phyloP scores from a whole-genome alignment of 2,113 vertebrate species.

The Eolophus roseicapilla region DNA sequence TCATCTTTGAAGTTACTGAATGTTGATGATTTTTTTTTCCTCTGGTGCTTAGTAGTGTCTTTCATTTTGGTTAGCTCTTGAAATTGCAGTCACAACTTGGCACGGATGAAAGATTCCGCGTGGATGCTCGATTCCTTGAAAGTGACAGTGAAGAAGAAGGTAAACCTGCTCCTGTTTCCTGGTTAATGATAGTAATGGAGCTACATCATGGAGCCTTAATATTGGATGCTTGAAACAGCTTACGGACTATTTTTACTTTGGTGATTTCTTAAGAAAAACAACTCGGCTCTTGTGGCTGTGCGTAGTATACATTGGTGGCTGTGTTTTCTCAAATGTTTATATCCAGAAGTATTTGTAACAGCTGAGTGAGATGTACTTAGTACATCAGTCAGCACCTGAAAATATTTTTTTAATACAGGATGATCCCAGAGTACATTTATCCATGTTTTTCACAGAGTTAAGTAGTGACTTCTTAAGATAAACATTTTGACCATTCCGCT shows the following conservation, averaged over 20 bases:
- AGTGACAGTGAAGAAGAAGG: slow-evolving; percentile 83
- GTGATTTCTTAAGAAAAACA: neutral
- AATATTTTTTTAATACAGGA: neutral
- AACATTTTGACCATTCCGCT: neutral
- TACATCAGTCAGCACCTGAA: neutral
- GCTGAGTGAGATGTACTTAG: neutral
- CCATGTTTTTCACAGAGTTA: neutral
- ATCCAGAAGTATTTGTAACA: neutral
- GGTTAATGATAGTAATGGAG: neutral
- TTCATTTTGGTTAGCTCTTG: slow-evolving; percentile 82
- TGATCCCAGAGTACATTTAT: neutral
- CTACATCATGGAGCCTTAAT: neutral
- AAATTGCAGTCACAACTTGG: slow-evolving; percentile 87
- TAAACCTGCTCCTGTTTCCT: slow-evolving; percentile 22
- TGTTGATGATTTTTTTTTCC: neutral
- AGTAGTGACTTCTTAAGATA: neutral
- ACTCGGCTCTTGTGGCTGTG: neutral
- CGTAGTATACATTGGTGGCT: neutral
- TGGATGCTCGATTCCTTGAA: slow-evolving; percentile 91
- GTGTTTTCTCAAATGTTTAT: neutral
- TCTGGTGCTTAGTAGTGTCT: neutral
- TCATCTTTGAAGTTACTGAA: neutral
- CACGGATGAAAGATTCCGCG: slow-evolving; percentile 87
- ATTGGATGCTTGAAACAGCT: neutral
- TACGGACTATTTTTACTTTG: neutral